Conservation (phyloP, 2,888 invertebrate species). For the Gryllus longicercus region DNA sequence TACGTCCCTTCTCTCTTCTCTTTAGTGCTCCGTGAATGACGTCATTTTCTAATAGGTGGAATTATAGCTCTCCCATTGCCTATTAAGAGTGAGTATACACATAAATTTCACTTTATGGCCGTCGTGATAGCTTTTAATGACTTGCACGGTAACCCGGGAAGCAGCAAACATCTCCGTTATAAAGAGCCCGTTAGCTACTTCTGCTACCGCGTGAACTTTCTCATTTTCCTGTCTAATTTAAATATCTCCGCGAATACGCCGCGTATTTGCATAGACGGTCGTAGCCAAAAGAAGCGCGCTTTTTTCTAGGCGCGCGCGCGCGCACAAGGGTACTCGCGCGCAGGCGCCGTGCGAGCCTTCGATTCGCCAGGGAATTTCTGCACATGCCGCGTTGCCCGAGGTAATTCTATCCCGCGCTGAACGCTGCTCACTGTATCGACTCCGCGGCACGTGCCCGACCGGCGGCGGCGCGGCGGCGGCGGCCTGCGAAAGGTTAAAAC, state of each 20-base stretch:
- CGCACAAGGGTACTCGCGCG: not conserved
- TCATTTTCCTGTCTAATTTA: constrained; percentile 17
- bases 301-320: not conserved
- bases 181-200: not conserved
- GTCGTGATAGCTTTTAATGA: constrained; percentile 1
- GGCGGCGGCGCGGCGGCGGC: not conserved
- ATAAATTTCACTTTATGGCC: constrained; percentile 17
- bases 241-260: not conserved
- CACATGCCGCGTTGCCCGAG: not conserved
- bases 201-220: not conserved
- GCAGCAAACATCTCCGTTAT: constrained; percentile 2
- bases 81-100: constrained; percentile 8
- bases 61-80: not conserved
- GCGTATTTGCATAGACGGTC: not conserved
- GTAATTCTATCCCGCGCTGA: not conserved
- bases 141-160: not conserved
- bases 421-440: too few species aligned
- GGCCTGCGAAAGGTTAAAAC: not conserved
- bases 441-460: too few species aligned
- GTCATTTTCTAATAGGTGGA: constrained; percentile 17
- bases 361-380: not conserved
- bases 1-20: not conserved
- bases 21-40: not conserved
- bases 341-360: not conserved
- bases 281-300: too few species aligned